Evolutionary conservation across 2,113 vertebrate genomes (phyloP).

Genomic region (Corythoichthys haematopterus): DNA sequence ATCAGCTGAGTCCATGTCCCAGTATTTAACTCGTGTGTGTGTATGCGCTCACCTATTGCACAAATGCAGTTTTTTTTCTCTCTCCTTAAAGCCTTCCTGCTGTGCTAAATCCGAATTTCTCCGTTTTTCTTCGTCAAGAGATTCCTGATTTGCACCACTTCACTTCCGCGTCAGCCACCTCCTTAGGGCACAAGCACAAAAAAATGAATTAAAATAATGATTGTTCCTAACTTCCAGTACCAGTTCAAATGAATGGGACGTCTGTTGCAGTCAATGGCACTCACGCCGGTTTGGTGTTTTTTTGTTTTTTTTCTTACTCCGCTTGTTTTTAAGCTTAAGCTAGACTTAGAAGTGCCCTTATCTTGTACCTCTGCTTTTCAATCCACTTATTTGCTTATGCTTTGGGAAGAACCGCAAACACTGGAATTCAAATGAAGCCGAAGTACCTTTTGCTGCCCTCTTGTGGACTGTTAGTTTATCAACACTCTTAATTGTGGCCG

Average conservation of each 20-base stretch:
- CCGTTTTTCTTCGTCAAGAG: neutral
- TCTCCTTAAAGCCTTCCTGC: neutral
- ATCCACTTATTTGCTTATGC: slow-evolving; percentile 24
- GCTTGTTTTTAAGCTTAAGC: slow-evolving; percentile 18
- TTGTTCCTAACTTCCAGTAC: neutral
- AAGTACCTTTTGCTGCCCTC: slow-evolving; percentile 58
- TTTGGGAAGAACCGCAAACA: slow-evolving; percentile 45
- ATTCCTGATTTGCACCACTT: neutral
- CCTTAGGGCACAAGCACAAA: slow-evolving; percentile 45
- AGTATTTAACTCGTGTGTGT: too few relatives aligned
- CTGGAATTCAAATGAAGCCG: slow-evolving; percentile 57
- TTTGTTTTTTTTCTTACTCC: neutral
- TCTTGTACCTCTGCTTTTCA: slow-evolving; percentile 54
- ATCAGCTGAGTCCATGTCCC: too few relatives aligned
- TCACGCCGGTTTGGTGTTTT: slow-evolving; percentile 14
- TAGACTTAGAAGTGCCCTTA: slow-evolving; percentile 76
- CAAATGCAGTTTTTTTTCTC: neutral
- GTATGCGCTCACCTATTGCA: neutral
- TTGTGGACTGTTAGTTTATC: slow-evolving; percentile 53
- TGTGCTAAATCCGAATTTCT: neutral
- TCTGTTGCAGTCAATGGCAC: neutral
- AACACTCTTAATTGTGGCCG: slow-evolving; percentile 39
- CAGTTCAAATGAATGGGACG: too few relatives aligned
- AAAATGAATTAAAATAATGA: slow-evolving; percentile 36
- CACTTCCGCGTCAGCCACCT: neutral